A percentile compares a stretch with the other conserved stretches of the same genome.
These are phyloP conservation scores for Chaenocephalus aceratus DNA, from an alignment of 2,113 vertebrate genomes.

Conservation along the genomic window DNA sequence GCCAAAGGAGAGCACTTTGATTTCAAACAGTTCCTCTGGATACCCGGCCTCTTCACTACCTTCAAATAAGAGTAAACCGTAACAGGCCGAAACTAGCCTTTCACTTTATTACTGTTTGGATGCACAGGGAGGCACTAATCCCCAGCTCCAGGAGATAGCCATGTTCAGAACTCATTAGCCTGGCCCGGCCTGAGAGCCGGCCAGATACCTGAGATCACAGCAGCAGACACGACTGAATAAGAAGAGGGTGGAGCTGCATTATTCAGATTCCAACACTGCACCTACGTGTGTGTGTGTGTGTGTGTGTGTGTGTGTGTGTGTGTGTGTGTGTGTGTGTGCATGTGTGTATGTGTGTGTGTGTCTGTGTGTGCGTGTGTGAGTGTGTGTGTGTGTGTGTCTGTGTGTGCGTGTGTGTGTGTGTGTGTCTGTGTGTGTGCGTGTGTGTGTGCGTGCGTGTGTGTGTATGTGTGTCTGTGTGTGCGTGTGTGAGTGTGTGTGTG, in stretches of 20 bases:
- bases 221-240: neutral
- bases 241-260: conserved; percentile 46
- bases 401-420: no score
- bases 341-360: no score
- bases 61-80: neutral
- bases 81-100: neutral
- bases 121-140: neutral
- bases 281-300: neutral
- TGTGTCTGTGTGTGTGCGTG: no score
- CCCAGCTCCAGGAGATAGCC: neutral
- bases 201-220: neutral
- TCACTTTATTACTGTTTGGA: neutral
- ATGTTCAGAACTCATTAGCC: neutral
- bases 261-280: conserved; percentile 52
- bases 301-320: no score
- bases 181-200: neutral
- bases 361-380: no score
- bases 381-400: no score
- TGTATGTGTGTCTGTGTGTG: no score
- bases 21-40: neutral
- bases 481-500: no score
- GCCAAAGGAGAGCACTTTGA: neutral
- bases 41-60: neutral
- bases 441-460: no score
- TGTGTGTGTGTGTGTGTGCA: no score